A percentile compares a stretch with the other conserved stretches of the same genome.
Evolutionary conservation across 2,797 vertebrate genomes (phyloP).

Genomic region (Pteronotus mesoamericanus): DNA sequence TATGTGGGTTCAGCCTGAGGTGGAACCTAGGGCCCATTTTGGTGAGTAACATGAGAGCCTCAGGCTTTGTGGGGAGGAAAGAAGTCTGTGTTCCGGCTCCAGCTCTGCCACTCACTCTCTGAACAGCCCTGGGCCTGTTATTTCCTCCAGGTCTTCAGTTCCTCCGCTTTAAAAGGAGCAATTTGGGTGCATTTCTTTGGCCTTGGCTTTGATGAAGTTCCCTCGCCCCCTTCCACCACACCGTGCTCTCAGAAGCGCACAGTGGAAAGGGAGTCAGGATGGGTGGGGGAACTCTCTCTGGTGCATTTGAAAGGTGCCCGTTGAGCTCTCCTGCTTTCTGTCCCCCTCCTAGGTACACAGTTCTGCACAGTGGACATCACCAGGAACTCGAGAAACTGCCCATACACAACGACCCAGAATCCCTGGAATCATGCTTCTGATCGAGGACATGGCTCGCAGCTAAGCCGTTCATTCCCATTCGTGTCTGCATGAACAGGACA

Average conservation of each 20-base stretch:
- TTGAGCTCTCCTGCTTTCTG: background rate
- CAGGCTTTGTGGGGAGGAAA: background rate
- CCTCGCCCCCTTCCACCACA: background rate
- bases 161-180: background rate
- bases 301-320: background rate
- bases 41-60: background rate
- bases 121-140: background rate
- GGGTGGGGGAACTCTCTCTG: accelerated
- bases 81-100: background rate
- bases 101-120: background rate
- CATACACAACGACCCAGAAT: conserved; percentile 89
- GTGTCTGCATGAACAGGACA: conserved; percentile 25
- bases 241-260: background rate
- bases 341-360: conserved; percentile 87
- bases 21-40: background rate
- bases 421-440: conserved; percentile 94
- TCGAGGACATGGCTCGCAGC: background rate
- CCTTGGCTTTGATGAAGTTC: background rate
- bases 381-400: conserved; percentile 88
- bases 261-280: background rate
- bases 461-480: conserved; percentile 20
- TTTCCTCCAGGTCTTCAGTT: background rate
- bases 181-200: background rate
- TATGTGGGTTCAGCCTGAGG: background rate
- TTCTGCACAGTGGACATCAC: conserved; percentile 90